Evolutionary conservation across 2,888 invertebrate genomes (phyloP).

Genomic region (Trachelus iudaicus): DNA sequence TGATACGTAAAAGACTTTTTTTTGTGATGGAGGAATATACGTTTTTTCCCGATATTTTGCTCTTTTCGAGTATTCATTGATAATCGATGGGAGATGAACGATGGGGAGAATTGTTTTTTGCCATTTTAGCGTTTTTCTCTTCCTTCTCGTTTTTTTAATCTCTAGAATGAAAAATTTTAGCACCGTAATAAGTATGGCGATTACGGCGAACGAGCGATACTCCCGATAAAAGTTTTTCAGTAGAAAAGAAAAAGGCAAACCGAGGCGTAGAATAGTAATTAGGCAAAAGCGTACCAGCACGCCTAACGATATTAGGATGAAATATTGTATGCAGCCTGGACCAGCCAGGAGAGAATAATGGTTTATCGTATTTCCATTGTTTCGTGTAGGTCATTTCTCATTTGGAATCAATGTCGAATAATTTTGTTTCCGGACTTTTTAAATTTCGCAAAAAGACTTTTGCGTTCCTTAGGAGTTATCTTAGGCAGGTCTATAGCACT

Average conservation of each 20-base stretch:
- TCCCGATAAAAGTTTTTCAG: neutral
- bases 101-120: neutral
- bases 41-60: neutral
- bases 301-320: neutral
- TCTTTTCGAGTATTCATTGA: neutral
- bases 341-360: neutral
- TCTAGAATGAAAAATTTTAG: neutral
- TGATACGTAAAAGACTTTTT: neutral
- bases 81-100: neutral
- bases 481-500: neutral
- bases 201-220: neutral
- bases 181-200: neutral
- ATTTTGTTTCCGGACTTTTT: neutral
- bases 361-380: neutral
- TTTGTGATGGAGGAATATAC: neutral
- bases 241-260: slow-evolving; percentile 1
- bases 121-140: neutral
- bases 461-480: neutral
- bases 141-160: neutral
- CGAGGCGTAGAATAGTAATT: neutral
- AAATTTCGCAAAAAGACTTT: neutral
- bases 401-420: neutral
- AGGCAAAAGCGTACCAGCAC: neutral
- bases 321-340: neutral
- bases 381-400: neutral